Evolutionary conservation across 2,888 invertebrate genomes (phyloP), one percentile per base, ranked within the genome.

Genomic region (Drosophila diplacantha): DNA sequence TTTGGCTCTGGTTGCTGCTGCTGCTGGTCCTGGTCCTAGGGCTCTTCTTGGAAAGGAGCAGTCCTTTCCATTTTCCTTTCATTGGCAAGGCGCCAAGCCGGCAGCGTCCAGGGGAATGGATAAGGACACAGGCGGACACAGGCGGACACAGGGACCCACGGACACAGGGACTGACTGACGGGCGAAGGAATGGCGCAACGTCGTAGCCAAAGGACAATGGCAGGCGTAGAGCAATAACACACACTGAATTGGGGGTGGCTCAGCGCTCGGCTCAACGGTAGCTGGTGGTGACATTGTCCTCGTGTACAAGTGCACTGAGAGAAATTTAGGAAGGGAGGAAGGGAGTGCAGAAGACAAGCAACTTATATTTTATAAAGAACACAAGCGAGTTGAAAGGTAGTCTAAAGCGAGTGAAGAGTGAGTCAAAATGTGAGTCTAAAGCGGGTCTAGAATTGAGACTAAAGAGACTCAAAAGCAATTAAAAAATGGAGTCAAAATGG

Each of bases 221-320:
- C 73, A 70, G 65, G 69, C 73, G 66, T 78, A 70, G 68, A 61
- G 79, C 75, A 74, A 79, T 74, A 81, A 79, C 74, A 72, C 65
- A 64, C 58, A 59, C 57, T 56, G 58, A 31, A 41, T 50, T 61
- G 49, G 74, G 81, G 77, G 81, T 81, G 81, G 81, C 81, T 46
- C 20, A 20, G 44, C 14, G 29, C 1, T 14, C 14, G 14, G 44
- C 44, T 76, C 77, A 80, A 69, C 77, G 62, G 60, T 76, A 74
- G 76, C 81, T 66, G 77, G 81, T 81, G 81, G 77, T 81, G 79
- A 66, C 65, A 66, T 66, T 66, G 67, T 66, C 58, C 51, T 56
- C 37, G 56, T 37, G 70, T 7, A 39, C 52, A 18, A 26, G 38
- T 6, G 11, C 56, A 56, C 56, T 32, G 32, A 3, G 12, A 51